Base-by-base conservation (phyloP, 2,888 invertebrate species). In the Tortricodes alternella region DNA sequence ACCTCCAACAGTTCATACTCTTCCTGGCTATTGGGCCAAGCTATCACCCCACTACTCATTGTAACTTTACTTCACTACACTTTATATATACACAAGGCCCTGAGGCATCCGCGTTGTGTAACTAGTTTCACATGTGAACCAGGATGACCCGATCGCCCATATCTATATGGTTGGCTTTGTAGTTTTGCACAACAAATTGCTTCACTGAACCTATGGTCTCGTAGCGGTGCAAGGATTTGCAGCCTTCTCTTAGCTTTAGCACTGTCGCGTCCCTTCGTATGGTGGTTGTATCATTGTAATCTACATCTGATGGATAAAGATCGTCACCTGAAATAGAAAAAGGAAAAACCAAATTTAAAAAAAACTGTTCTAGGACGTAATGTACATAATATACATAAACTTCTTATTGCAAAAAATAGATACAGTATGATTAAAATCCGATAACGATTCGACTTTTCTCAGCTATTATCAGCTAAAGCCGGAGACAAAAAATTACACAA, bases 1-100 rank as follows among this genome's bases (percentile, higher is more conserved):
- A 98, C 97, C 89, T 98, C 98, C 71, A 95, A 94, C 70, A 98
- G 90, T 85, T 98, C 98, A 86, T 98, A 98, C 83, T 97, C 97
- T 73, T 98, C 97, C 85, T 97, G 96, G 78, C 95, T 94, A 89
- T 98, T 98, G 63, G 98, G 96, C 98, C 98, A 98, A 70, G 93
- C 88, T 73, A 71, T 83, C 67, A 80, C 83, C 70, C 27, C 44
- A 46, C 41, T 38, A 46, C 35, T 38, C 58, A 39, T 53, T 76
- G 60, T 86, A 85, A 41, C 87, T 80, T 0, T 11, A 35, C 27
- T 49, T 34, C 34, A 35, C 38, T 39, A 39, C 83, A 85, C 87
- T 27, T 63, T 78, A 77, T 60, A 72, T 67, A 78, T 83, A 85
- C n/a, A n/a, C 80, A 82, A 83, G 81, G 81, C 83, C 73, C 71